phyloP scores from a whole-genome alignment of 2,797 vertebrate genomes.

The Scolopax bukidnonensis region DNA sequence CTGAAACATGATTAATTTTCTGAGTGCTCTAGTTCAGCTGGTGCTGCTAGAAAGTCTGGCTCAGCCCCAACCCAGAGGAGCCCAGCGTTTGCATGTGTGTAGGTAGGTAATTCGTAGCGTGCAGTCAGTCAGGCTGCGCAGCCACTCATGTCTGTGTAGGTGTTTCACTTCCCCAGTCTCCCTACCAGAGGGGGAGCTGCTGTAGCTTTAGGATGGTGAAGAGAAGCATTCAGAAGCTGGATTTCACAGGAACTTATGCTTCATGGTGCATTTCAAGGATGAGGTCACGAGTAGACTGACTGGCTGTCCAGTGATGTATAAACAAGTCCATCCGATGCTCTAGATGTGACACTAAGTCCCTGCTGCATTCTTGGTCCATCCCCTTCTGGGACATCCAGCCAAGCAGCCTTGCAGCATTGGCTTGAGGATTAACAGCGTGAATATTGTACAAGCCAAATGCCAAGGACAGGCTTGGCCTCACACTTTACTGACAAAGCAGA shows the following conservation, averaged over 20 bases:
- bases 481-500: not conserved
- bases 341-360: not conserved
- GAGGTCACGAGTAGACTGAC: not conserved
- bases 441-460: not conserved
- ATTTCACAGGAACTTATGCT: constrained; percentile 4
- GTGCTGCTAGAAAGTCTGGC: not conserved
- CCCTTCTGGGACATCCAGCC: not conserved
- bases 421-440: not conserved
- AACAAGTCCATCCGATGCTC: not conserved
- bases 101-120: not conserved
- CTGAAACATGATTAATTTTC: not conserved
- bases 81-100: not conserved
- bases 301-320: not conserved
- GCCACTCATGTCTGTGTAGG: not conserved
- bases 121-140: not conserved
- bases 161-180: not conserved
- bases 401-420: not conserved
- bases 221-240: not conserved
- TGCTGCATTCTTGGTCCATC: not conserved
- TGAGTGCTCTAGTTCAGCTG: not conserved
- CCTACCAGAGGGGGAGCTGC: not conserved
- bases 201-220: not conserved
- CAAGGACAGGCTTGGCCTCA: not conserved
- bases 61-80: not conserved
- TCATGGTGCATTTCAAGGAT: not conserved